Evolutionary conservation across 1,140 invertebrate genomes (phyloP), one percentile per base, ranked within the genome.

Genomic region (Ips nitidus): DNA sequence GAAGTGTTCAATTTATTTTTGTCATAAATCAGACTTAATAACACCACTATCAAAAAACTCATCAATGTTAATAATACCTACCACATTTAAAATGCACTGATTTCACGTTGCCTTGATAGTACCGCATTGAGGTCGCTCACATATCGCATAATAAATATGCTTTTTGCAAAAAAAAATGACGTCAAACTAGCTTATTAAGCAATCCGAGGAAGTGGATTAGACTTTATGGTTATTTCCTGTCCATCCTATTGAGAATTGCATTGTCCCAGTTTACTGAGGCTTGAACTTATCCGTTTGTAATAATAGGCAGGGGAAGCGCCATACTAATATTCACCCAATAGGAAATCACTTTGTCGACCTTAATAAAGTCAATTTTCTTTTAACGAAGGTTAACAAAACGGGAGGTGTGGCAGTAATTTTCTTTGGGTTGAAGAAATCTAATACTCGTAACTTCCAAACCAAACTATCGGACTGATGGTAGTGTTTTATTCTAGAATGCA

Each of bases 401-500:
- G 22, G 22, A 22, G 22, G 22, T 22, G 22, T 22, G 22, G 22
- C 22, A 22, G 22, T 22, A 22, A 22, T 22, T 22, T 22, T 22
- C 22, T 22, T 22, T 22, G 22, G 22, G 22, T 22, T 22, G 22
- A 22, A 22, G 22, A 22, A 22, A 22, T 22, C 22, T 22, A 22
- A 22, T 22, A 22, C 22, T 22, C 22, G 22, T 22, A 22, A 22
- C 22, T 22, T 22, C 22, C 22, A 22, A 22, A 22, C 22, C 22
- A 22, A 22, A 22, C 22, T 22, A 22, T 22, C 22, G 22, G 22
- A 22, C 22, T 22, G 22, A 22, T 22, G 22, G 22, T 22, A 1
- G 2, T 55, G 1, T 55, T 38, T 55, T 80, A 78, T 90, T 89
- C n/a, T 83, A 96, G 94, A 96, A 97, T 82, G 94, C 95, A 52